Percentiles rank a stretch among this genome's conserved stretches.
phyloP scores from a whole-genome alignment of 1,140 invertebrate species.

The Alviniconcha marisindica region DNA sequence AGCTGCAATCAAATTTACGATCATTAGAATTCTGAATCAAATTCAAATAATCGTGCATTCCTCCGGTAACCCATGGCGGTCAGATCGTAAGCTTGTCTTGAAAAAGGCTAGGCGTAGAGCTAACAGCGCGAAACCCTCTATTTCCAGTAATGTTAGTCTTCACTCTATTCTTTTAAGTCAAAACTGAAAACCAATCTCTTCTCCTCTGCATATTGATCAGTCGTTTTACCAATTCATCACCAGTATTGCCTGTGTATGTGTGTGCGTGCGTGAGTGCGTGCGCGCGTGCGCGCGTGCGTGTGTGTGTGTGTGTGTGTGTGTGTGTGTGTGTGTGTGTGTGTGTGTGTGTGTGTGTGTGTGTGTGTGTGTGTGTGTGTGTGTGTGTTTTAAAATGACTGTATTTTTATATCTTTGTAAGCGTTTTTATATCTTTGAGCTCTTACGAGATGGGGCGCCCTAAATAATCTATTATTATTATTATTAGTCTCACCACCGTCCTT shows the following conservation, averaged over 20 bases:
- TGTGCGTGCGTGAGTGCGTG: not conserved
- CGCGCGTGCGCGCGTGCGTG: not conserved
- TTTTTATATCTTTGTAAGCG: not conserved
- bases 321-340: slow-evolving; percentile 9
- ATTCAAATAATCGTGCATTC: too few species aligned
- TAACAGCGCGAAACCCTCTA: too few species aligned
- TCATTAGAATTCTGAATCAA: too few species aligned
- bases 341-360: slow-evolving; percentile 31
- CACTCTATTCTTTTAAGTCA: not conserved
- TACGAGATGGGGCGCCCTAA: not conserved
- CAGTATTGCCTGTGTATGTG: not conserved
- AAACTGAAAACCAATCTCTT: too few species aligned
- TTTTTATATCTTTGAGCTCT: not conserved
- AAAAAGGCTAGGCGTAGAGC: too few species aligned
- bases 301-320: not conserved
- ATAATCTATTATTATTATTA: not conserved
- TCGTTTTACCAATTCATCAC: not conserved
- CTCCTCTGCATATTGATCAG: not conserved
- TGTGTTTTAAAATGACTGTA: not conserved
- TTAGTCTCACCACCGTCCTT: not conserved
- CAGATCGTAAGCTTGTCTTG: too few species aligned
- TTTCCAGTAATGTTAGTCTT: not conserved
- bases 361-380: slow-evolving; percentile 24
- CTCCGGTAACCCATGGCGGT: too few species aligned
- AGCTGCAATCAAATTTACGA: too few species aligned